These are phyloP conservation scores for Ganaspis sp. DNA, from an alignment of 1,140 invertebrate species.

Conservation along the genomic window DNA sequence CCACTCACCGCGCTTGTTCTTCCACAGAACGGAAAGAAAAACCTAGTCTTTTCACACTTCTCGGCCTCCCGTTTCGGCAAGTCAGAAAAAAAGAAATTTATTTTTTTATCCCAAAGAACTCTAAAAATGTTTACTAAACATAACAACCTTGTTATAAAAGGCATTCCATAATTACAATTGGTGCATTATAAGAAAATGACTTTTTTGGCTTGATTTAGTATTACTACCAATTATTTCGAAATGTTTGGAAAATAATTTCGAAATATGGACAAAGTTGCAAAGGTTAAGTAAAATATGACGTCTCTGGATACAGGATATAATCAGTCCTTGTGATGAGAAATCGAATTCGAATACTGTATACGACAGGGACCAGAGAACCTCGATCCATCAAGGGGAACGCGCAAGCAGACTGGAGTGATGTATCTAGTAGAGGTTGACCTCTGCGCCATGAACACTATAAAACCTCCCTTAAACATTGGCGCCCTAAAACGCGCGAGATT, in stretches of 20 bases:
- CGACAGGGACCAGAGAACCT: conserved; percentile 48
- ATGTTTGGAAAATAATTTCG: background rate
- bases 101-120: no score
- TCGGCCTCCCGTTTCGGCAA: no score
- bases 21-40: no score
- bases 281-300: conserved; percentile 13
- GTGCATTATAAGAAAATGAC: no score
- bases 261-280: background rate
- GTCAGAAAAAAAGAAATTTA: no score
- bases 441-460: conserved; percentile 70
- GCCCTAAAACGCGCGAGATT: conserved; percentile 57
- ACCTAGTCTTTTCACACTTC: no score
- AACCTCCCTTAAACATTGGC: conserved; percentile 63
- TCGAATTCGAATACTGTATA: conserved; percentile 35
- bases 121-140: no score
- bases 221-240: background rate
- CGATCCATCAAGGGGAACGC: conserved; percentile 57
- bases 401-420: conserved; percentile 59
- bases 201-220: background rate
- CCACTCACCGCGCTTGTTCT: no score
- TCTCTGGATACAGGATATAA: background rate
- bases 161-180: no score
- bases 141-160: no score
- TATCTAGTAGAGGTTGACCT: conserved; percentile 69
- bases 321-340: conserved; percentile 31